These are phyloP conservation scores for Sorex maritimensis DNA, from an alignment of 2,797 vertebrate species.

Conservation along the genomic window DNA sequence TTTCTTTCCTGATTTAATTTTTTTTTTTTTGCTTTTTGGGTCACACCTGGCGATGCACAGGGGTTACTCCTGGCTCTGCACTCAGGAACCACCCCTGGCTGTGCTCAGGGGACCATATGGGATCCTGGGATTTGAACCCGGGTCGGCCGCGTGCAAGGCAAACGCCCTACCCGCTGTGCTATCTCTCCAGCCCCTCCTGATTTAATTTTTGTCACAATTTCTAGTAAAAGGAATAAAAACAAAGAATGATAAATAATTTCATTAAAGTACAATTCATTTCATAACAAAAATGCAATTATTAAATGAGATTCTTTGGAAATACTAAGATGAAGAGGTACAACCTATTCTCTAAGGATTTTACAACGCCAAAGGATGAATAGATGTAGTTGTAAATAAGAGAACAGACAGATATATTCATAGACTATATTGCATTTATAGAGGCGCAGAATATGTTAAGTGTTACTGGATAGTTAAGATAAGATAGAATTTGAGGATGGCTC, in stretches of 20 bases:
- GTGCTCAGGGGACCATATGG: too few species aligned
- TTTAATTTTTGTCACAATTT: conserved; percentile 17
- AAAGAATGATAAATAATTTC: neutral
- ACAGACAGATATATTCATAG: neutral
- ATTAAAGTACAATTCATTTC: conserved; percentile 36
- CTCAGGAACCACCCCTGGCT: too few species aligned
- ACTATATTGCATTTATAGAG: neutral
- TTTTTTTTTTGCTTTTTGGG: neutral
- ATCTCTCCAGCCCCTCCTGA: neutral
- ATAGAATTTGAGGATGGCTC: neutral
- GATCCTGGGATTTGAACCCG: too few species aligned
- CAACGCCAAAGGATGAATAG: neutral
- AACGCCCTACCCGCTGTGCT: too few species aligned
- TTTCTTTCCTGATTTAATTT: conserved; percentile 35
- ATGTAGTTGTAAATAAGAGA: neutral
- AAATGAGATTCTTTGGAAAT: neutral
- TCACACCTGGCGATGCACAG: too few species aligned
- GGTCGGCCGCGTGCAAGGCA: too few species aligned
- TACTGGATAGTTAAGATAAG: neutral
- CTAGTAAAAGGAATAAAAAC: neutral
- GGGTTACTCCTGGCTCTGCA: too few species aligned
- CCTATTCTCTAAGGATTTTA: neutral
- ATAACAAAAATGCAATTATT: conserved; percentile 35
- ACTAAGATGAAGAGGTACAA: neutral
- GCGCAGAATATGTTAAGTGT: rapidly evolving